Evolutionary conservation across 30 jellyfish, hydroid and myxozoan genomes (phyloP).

Genomic region (Pelagia noctiluca): DNA sequence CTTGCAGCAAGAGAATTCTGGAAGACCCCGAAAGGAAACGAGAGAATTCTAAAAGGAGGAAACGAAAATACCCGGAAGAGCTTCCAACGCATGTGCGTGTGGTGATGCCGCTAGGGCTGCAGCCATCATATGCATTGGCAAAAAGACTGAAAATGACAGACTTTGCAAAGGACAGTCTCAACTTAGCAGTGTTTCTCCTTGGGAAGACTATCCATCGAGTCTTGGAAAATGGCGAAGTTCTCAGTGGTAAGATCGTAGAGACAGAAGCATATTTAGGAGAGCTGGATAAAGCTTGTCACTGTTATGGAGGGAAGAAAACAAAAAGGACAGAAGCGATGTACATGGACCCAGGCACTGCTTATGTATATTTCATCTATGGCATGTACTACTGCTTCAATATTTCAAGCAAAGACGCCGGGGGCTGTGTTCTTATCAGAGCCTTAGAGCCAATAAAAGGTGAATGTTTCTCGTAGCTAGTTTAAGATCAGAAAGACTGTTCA

Average conservation of each 20-base stretch:
- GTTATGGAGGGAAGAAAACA: conserved; percentile 90
- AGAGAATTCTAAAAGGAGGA: not conserved
- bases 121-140: not conserved
- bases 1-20: not conserved
- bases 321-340: conserved; percentile 88
- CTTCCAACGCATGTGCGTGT: not conserved
- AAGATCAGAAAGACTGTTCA: not conserved
- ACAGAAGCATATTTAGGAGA: conserved; percentile 94
- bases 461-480: not conserved
- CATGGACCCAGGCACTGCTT: conserved; percentile 86
- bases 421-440: conserved; percentile 89
- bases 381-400: conserved; percentile 89
- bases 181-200: conserved; percentile 68
- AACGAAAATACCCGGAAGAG: too few species aligned
- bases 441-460: conserved; percentile 83
- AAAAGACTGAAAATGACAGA: conserved; percentile 23
- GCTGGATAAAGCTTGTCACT: conserved; percentile 85
- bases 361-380: conserved; percentile 88
- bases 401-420: conserved; percentile 88
- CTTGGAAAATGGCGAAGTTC: conserved; percentile 15
- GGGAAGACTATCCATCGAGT: conserved; percentile 66
- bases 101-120: not conserved
- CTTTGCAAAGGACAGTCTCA: conserved; percentile 46
- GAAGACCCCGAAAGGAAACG: not conserved
- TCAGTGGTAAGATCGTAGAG: conserved; percentile 81